Conservation (phyloP, 2,113 vertebrate genomes). For the Tragelaphus strepsiceros region DNA sequence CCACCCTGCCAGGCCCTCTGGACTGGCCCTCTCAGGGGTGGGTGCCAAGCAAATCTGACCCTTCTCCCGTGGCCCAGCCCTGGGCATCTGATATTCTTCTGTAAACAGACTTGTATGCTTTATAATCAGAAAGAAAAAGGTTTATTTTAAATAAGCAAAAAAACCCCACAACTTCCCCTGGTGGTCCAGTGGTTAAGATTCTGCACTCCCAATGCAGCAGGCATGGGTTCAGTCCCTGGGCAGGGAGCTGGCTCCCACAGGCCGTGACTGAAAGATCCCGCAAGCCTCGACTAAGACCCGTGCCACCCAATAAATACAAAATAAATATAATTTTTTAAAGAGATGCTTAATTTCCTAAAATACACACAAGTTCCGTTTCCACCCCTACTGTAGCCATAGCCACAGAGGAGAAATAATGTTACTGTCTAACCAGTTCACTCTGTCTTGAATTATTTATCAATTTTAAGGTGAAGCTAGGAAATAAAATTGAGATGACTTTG, state of each 20-base stretch:
- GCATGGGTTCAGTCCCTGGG: background rate
- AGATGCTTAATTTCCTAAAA: background rate
- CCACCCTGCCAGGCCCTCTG: background rate
- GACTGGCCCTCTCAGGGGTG: too few species aligned
- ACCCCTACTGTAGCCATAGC: rapidly evolving
- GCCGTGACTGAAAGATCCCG: background rate
- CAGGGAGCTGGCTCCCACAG: background rate
- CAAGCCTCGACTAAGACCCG: background rate
- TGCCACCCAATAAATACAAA: background rate
- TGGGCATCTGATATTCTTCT: background rate
- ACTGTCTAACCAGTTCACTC: background rate
- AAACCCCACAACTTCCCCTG: background rate
- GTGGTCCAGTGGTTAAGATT: background rate
- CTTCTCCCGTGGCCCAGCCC: background rate
- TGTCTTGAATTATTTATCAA: background rate
- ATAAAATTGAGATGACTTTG: background rate
- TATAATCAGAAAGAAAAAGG: background rate
- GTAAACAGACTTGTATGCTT: background rate
- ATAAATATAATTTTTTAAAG: background rate
- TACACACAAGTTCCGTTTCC: background rate
- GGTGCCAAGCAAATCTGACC: too few species aligned
- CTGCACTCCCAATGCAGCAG: background rate
- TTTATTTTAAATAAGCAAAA: background rate
- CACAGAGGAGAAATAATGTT: rapidly evolving
- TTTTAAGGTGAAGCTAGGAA: background rate